Conservation (phyloP, 2,797 vertebrate species). For the Sciurus vulgaris region DNA sequence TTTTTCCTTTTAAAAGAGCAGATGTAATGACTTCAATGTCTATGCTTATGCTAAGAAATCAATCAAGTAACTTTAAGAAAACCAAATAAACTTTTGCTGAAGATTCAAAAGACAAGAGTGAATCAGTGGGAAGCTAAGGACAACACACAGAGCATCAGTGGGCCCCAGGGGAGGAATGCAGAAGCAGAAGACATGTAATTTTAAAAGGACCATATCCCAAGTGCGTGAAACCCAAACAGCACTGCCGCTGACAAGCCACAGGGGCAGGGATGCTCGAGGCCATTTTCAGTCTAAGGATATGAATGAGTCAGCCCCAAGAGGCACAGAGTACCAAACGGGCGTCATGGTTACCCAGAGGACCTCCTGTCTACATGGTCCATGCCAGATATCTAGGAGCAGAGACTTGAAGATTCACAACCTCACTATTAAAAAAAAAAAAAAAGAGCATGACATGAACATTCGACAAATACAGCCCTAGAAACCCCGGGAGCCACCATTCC, state of each 20-base stretch:
- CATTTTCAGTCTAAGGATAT: background rate
- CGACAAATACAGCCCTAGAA: background rate
- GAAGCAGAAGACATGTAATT: slow-evolving; percentile 39
- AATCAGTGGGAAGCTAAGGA: background rate
- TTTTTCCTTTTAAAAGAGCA: background rate
- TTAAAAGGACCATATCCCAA: slow-evolving; percentile 13
- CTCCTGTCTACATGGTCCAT: background rate
- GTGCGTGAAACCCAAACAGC: background rate
- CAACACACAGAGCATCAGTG: fast-evolving
- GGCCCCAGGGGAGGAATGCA: background rate
- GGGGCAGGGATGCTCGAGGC: background rate
- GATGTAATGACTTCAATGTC: background rate
- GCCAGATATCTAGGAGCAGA: background rate
- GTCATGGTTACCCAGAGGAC: background rate
- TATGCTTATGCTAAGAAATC: slow-evolving; percentile 38
- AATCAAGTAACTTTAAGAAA: slow-evolving; percentile 65
- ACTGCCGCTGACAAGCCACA: background rate
- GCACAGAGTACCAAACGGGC: background rate
- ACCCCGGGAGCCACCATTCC: background rate
- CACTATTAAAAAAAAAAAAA: background rate
- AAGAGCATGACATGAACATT: too few relatives aligned
- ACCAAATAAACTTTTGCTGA: slow-evolving; percentile 54
- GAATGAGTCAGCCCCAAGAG: background rate
- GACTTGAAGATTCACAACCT: background rate
- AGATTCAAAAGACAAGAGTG: background rate